These are phyloP conservation scores for Heliconius hewitsoni DNA, from an alignment of 1,140 invertebrate species.

Conservation along the genomic window DNA sequence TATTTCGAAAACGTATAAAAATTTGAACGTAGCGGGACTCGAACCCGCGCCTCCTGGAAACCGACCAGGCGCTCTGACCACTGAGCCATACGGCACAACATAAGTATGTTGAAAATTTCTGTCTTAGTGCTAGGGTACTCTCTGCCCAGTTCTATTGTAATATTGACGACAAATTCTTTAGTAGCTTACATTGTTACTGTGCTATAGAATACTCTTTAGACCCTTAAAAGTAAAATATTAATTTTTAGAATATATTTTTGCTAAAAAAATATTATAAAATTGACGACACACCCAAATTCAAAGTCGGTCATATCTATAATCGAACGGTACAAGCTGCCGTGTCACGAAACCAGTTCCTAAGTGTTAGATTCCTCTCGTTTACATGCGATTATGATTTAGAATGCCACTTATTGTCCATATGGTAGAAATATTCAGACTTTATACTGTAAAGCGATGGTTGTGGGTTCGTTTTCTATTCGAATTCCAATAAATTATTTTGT, in stretches of 20 bases:
- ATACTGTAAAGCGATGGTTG: not conserved
- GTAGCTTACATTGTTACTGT: not conserved
- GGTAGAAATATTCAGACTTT: not conserved
- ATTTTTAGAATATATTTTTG: not conserved
- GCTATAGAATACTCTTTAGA: not conserved
- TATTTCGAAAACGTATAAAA: no score
- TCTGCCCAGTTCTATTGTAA: no score
- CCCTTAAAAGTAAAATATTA: not conserved
- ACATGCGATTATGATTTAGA: slow-evolving; percentile 10
- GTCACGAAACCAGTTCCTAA: not conserved
- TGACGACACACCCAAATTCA: slow-evolving; percentile 5
- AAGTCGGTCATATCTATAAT: slow-evolving; percentile 12
- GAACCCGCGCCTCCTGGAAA: no score
- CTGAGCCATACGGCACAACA: no score
- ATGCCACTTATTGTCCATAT: not conserved
- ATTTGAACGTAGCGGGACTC: no score
- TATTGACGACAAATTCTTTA: not conserved
- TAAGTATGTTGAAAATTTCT: no score
- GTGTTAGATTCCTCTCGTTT: slow-evolving; percentile 9
- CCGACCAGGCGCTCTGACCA: no score
- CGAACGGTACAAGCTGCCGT: not conserved
- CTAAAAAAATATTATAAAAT: not conserved
- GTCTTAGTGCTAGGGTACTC: no score
- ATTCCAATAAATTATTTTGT: not conserved
- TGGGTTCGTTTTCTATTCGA: not conserved